Conservation (phyloP, 2,113 vertebrate species). For the Chitala chitala region DNA sequence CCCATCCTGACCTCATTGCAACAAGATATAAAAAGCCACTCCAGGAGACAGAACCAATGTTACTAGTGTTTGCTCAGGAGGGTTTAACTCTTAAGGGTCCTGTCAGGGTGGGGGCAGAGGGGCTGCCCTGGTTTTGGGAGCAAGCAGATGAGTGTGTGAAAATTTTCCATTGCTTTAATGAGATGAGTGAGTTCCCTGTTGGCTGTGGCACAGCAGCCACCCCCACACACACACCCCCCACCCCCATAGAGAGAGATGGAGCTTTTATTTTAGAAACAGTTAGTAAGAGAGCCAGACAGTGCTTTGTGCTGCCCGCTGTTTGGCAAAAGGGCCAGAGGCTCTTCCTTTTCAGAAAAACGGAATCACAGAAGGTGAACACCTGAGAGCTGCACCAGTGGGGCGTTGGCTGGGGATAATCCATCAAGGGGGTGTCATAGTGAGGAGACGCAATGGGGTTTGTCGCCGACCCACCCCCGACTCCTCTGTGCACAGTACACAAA, state of each 20-base stretch:
- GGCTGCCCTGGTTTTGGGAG: not conserved
- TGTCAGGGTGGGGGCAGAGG: not conserved
- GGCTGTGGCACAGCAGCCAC: not conserved
- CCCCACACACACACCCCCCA: not conserved
- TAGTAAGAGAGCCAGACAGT: not conserved
- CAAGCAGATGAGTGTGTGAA: not conserved
- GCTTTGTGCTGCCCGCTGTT: not conserved
- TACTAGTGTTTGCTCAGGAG: not conserved
- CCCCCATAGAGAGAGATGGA: not conserved
- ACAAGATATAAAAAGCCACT: no score
- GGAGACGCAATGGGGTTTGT: not conserved
- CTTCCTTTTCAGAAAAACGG: not conserved
- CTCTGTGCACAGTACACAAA: not conserved
- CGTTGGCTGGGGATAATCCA: not conserved
- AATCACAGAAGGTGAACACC: not conserved
- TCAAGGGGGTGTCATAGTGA: no score
- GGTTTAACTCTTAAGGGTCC: not conserved
- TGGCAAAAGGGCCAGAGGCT: not conserved
- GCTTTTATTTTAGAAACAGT: slow-evolving; percentile 18
- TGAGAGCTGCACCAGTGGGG: not conserved
- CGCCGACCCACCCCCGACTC: not conserved
- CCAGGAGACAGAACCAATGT: no score
- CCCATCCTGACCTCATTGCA: no score
- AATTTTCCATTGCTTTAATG: not conserved
- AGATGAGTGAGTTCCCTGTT: not conserved